These are phyloP conservation scores for Xiphophorus hellerii DNA, from an alignment of 2,113 vertebrate genomes.

Conservation along the genomic window DNA sequence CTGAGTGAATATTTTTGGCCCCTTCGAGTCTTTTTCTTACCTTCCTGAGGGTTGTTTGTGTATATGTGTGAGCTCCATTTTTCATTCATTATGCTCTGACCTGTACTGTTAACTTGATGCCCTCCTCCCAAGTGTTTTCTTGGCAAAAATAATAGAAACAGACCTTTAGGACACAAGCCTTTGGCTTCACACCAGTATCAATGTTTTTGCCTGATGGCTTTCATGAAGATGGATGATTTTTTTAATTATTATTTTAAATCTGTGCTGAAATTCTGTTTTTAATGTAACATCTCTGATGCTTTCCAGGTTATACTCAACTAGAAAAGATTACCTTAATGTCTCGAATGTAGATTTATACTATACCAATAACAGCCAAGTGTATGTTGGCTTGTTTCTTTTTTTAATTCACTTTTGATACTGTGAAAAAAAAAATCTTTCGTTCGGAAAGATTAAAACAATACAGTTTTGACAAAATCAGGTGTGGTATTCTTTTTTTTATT, in stretches of 20 bases:
- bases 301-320: conserved; percentile 82
- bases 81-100: conserved; percentile 44
- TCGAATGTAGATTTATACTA: conserved; percentile 87
- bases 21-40: conserved; percentile 51
- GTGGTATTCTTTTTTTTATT: conserved; percentile 71
- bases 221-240: conserved; percentile 44
- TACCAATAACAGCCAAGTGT: conserved; percentile 82
- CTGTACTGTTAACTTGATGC: conserved; percentile 48
- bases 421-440: conserved; percentile 93
- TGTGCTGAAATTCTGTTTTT: conserved; percentile 73
- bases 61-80: conserved; percentile 21
- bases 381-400: conserved; percentile 80
- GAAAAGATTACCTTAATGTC: conserved; percentile 81
- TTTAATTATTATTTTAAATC: conserved; percentile 42
- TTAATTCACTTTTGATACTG: conserved; percentile 93
- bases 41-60: conserved; percentile 35
- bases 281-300: conserved; percentile 83
- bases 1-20: conserved; percentile 55
- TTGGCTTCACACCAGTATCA: conserved; percentile 37
- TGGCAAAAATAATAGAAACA: conserved; percentile 32
- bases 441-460: conserved; percentile 90
- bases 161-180: conserved; percentile 45
- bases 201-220: conserved; percentile 64
- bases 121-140: conserved; percentile 45
- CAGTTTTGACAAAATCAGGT: conserved; percentile 86